Percentiles rank a stretch among this genome's conserved stretches.
Conservation (phyloP, 2,888 invertebrate species). For the Ennomos fuscantarius region DNA sequence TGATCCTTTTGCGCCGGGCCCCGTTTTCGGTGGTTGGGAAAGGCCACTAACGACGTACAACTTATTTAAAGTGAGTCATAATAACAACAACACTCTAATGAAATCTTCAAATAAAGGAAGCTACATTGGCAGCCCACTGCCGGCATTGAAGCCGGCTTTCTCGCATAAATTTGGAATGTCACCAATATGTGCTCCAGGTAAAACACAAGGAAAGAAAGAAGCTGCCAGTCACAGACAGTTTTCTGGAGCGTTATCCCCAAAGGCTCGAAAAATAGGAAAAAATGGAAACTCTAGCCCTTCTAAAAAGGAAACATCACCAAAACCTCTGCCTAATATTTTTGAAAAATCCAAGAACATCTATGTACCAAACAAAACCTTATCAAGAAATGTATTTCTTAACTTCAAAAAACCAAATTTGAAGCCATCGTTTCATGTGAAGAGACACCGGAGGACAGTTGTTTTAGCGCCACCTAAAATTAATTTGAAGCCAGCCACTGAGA, state of each 20-base stretch:
- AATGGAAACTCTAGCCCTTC: constrained; percentile 53
- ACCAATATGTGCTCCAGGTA: constrained; percentile 65
- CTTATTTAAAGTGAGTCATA: constrained; percentile 78
- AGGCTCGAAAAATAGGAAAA: constrained; percentile 64
- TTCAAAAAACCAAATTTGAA: constrained; percentile 75
- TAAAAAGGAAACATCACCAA: constrained; percentile 66
- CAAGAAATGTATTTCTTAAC: constrained; percentile 78
- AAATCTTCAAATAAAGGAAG: constrained; percentile 70
- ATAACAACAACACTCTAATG: constrained; percentile 73
- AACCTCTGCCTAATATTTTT: constrained; percentile 71
- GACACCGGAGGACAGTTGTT: constrained; percentile 83
- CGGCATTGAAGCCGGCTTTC: constrained; percentile 73
- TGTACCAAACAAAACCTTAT: constrained; percentile 74
- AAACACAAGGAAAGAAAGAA: constrained; percentile 61
- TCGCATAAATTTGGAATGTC: constrained; percentile 79
- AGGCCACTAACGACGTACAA: constrained; percentile 74
- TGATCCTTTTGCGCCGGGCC: constrained; percentile 81
- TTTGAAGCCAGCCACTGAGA: constrained; percentile 71
- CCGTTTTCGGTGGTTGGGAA: constrained; percentile 80
- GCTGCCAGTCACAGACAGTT: constrained; percentile 59
- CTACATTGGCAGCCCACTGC: constrained; percentile 64
- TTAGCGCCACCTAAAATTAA: constrained; percentile 80
- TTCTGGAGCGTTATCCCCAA: constrained; percentile 66
- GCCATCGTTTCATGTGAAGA: constrained; percentile 79
- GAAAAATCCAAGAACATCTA: constrained; percentile 78